Evolutionary conservation across 1,140 invertebrate species (phyloP).

Genomic region (Mercenaria mercenaria): DNA sequence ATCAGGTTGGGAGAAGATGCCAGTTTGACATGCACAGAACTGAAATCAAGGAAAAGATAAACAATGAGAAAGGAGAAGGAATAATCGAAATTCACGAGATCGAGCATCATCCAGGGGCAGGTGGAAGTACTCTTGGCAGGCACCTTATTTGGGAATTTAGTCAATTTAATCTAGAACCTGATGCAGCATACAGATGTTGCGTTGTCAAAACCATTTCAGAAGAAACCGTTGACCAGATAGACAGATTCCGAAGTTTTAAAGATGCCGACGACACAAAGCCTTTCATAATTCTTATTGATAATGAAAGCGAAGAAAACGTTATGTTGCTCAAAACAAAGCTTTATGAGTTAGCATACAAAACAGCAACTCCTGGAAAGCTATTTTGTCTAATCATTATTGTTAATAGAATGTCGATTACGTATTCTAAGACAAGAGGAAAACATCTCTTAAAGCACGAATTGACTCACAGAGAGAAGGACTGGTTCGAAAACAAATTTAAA

Average conservation of each 20-base stretch:
- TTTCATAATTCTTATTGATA: constrained; percentile 33
- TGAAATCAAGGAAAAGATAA: constrained; percentile 9
- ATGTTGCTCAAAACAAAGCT: background rate
- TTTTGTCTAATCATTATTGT: constrained; percentile 25
- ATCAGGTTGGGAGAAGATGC: constrained; percentile 30
- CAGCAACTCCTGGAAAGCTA: constrained; percentile 9
- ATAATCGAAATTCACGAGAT: constrained; percentile 6
- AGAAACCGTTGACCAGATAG: constrained; percentile 40
- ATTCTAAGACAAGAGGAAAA: background rate
- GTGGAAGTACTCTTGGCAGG: constrained; percentile 35
- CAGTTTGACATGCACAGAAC: background rate
- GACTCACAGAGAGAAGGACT: background rate
- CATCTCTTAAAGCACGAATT: constrained; percentile 21
- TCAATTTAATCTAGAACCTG: constrained; percentile 34
- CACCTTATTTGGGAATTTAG: constrained; percentile 41
- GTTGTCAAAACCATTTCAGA: constrained; percentile 24
- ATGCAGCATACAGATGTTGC: constrained; percentile 35
- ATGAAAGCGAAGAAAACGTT: constrained; percentile 35
- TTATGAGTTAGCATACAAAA: constrained; percentile 19
- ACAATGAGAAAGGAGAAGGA: constrained; percentile 1
- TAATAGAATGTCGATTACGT: background rate
- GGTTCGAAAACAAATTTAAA: constrained; percentile 52
- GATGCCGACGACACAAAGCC: constrained; percentile 24
- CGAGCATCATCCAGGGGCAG: constrained; percentile 44
- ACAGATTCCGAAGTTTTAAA: constrained; percentile 25